Base-by-base conservation (phyloP, 2,797 vertebrate species). In the Macropodus opercularis region DNA sequence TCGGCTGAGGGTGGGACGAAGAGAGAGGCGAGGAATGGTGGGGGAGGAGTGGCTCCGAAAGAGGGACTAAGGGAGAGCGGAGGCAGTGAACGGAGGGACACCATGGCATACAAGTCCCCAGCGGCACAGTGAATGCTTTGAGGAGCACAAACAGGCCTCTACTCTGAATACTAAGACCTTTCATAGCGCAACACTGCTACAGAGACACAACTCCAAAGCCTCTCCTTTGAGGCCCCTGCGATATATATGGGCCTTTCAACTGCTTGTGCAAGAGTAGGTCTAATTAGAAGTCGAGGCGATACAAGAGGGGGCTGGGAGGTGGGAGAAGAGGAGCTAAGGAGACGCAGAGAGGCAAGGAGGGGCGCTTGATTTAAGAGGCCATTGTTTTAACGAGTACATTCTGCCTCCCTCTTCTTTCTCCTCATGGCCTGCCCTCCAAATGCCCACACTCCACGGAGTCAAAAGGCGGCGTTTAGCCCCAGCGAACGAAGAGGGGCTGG, bases 391-490 rank as follows among this genome's bases (percentile, higher is more conserved):
- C 83, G 86, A 89, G 89, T 85, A 86, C 80, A 87, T 90, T 89
- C 83, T 70, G 79, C 88, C 88, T 86, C 84, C 85, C 80, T 75
- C 74, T 81, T 53, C 72, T 90, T 87, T 88, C 77, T 88, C 82
- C 79, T 77, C 62, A 57, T 72, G 72, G 75, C 80, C 79, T 86
- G 83, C 80, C 72, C 87, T 84, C 85, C 77, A 86, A 86, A 90
- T 85, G 79, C 82, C 81, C 87, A 91, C 87, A 86, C 90, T 90
- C 84, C 84, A 69, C 75, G 44, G 80, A 91, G 90, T 92, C 91
- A 93, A 92, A 93, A 92, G 91, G 89, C 86, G 85, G 83, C 77
- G 85, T 91, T 91, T 91, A 89, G 87, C 84, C 88, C 84, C 84
- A 77, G 80, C 80, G 81, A 85, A 76, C 83, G 71, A 76, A 73